Evolutionary conservation across 2,797 vertebrate genomes (phyloP).

Genomic region (Acipenser ruthenus): DNA sequence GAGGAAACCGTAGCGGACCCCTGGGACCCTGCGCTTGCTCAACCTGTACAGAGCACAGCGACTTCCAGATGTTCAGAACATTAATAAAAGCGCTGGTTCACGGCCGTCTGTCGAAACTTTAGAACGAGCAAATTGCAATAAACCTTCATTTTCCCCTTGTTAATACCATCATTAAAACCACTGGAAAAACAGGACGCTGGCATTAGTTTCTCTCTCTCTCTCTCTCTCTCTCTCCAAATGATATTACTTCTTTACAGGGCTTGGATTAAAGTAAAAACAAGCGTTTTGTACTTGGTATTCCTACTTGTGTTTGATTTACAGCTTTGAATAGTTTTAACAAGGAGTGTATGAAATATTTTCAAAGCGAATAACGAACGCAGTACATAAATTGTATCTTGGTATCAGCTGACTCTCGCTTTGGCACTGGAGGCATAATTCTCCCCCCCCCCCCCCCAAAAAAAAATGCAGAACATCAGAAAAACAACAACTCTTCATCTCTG

Average conservation of each 20-base stretch:
- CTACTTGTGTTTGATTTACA: background rate
- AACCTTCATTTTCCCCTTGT: constrained; percentile 69
- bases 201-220: constrained; percentile 62
- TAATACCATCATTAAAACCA: constrained; percentile 69
- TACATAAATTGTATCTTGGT: background rate
- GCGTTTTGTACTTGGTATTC: background rate
- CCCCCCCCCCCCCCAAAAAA: no score
- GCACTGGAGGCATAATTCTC: no score
- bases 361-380: background rate
- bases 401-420: no score
- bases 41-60: constrained; percentile 59
- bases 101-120: constrained; percentile 71
- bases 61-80: constrained; percentile 72
- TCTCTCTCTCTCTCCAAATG: constrained; percentile 36
- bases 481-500: no score
- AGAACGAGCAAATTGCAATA: constrained; percentile 75
- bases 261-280: background rate
- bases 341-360: background rate
- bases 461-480: no score
- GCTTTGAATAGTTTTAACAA: background rate
- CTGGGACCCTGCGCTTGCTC: constrained; percentile 59
- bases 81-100: constrained; percentile 67
- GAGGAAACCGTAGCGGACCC: constrained; percentile 55
- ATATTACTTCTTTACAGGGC: background rate
- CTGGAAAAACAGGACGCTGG: constrained; percentile 60